Evolutionary conservation across 2,888 invertebrate species (phyloP).

Genomic region (Platerodrilus igneus): DNA sequence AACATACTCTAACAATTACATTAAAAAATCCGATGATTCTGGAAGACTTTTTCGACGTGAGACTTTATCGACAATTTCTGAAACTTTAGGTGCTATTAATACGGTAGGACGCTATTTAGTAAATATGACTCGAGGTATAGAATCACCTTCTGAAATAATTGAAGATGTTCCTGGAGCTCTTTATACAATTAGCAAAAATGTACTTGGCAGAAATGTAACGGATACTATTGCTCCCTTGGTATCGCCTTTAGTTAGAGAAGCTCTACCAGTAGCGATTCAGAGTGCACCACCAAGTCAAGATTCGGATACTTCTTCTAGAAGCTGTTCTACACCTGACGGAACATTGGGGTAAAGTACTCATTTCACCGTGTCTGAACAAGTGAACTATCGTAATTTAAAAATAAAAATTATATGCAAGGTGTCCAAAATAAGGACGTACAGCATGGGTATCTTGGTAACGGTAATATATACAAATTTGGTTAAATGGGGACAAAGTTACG

Average conservation of each 20-base stretch:
- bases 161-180: constrained; percentile 67
- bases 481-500: too few relatives aligned
- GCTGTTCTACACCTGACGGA: constrained; percentile 80
- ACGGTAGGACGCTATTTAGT: constrained; percentile 82
- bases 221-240: constrained; percentile 71
- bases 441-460: too few relatives aligned
- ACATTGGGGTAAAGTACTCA: constrained; percentile 61
- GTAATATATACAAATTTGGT: too few relatives aligned
- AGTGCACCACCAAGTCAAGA: constrained; percentile 46
- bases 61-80: constrained; percentile 53
- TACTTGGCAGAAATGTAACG: constrained; percentile 72
- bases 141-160: constrained; percentile 43
- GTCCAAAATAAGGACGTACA: too few relatives aligned
- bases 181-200: constrained; percentile 76
- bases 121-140: constrained; percentile 64
- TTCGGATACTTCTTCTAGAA: constrained; percentile 54
- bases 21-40: constrained; percentile 26
- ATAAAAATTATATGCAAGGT: too few relatives aligned
- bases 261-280: constrained; percentile 33
- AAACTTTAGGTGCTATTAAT: constrained; percentile 73
- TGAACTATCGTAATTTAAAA: too few relatives aligned
- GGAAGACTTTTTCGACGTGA: constrained; percentile 45
- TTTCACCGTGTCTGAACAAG: too few relatives aligned
- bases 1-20: neutral
- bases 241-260: constrained; percentile 49